Evolutionary conservation across 2,888 invertebrate species (phyloP), one percentile per base, ranked within the genome.

Genomic region (Clepsis dumicolana): DNA sequence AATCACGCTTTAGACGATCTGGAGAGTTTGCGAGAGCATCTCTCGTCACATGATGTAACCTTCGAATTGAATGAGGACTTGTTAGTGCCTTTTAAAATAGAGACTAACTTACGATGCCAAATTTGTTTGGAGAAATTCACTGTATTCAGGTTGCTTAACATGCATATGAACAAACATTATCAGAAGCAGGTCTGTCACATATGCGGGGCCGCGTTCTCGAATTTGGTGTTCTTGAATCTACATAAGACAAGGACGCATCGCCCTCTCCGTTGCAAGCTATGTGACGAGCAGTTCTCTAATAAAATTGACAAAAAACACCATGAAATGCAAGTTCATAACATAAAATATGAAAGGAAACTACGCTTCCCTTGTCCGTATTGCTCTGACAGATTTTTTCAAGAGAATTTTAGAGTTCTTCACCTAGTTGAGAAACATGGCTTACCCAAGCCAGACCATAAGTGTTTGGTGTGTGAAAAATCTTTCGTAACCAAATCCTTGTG

Each of bases 81-180:
- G 2, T 67, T 93, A 0, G 84, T 92, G 0, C 92, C 93, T 0
- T 93, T 90, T 52, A 89, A 87, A 72, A 83, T 93, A 0, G 80
- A 83, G 16, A 77, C 71, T 0, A 70, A 73, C 0, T 70, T 92
- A 0, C 73, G 80, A 50, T 93, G 93, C 52, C 92, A 91, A 50
- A 77, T 91, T 10, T 93, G 93, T 60, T 71, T 32, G 0, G 86
- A 91, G 70, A 72, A 61, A 0, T 93, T 90, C 32, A 67, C 71
- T 0, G 70, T 81, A 8, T 93, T 93, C 50, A 75, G 90, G 4
- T 66, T 84, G 0, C 71, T 93, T 1, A 92, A 91, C 41, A 87
- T 93, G 1, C 93, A 93, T 64, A 86, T 91, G 80, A 92, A 93
- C 41, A 88, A 77, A 53, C 92, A 93, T 79, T 93, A 74, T 66